These are phyloP conservation scores for Dreissena rostriformis DNA, from an alignment of 1,140 invertebrate species.

Conservation along the genomic window DNA sequence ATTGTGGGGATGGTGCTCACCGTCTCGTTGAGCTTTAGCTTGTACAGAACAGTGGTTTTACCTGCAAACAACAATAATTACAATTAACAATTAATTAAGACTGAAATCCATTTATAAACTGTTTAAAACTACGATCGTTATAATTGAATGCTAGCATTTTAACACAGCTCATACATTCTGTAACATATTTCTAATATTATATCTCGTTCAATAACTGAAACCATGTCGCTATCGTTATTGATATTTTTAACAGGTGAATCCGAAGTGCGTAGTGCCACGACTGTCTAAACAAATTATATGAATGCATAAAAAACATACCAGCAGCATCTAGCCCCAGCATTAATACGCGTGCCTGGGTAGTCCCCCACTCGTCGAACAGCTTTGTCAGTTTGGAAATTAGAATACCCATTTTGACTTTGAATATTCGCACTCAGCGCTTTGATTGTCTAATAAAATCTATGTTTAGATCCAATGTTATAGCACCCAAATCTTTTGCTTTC, in stretches of 20 bases:
- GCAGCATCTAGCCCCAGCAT: constrained; percentile 80
- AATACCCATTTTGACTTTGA: constrained; percentile 21
- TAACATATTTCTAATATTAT: neutral
- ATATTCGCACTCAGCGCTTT: neutral
- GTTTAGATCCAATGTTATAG: neutral
- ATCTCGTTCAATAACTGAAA: neutral
- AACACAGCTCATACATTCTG: too few species aligned
- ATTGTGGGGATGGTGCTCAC: constrained; percentile 78
- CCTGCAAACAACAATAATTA: constrained; percentile 56
- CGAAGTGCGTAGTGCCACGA: neutral
- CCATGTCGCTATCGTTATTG: neutral
- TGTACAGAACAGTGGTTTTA: constrained; percentile 95
- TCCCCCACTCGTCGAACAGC: constrained; percentile 39
- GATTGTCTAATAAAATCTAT: neutral
- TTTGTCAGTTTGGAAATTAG: constrained; percentile 46
- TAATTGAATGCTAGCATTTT: neutral
- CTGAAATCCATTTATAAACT: neutral
- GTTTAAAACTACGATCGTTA: neutral
- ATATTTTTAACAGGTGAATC: neutral
- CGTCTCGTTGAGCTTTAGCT: constrained; percentile 94
- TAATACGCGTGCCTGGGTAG: constrained; percentile 72
- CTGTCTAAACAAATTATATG: too few species aligned
- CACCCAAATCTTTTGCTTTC: neutral
- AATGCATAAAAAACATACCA: constrained; percentile 60
- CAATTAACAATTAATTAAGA: neutral